Base-by-base conservation (phyloP, 2,113 vertebrate genomes). In the Seriola rivoliana region DNA sequence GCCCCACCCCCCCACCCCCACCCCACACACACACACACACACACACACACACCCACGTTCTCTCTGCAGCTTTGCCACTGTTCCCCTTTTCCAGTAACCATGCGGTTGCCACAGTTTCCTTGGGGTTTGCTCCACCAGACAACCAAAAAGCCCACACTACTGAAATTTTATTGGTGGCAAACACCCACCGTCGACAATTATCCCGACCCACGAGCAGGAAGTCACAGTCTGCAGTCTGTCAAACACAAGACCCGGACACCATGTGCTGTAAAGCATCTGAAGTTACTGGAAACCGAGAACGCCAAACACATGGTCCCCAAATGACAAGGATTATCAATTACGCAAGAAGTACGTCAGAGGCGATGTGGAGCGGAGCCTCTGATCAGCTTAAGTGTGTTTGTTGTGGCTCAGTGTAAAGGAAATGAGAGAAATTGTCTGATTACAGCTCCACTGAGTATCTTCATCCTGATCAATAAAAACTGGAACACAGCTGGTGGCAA, bases 171-270 rank as follows among this genome's bases (percentile, higher is more conserved):
- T 85, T 92, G 87, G 87, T 82, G 86, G 85, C 89, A 90, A 86
- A 90, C 93, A 84, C 92, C 89, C 90, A 92, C 93, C 59, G 50
- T 80, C 87, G 79, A 88, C 89, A 87, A 93, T 94, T 91, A 93
- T 84, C 40, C 78, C 40, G 75, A 63, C 77, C 88, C 82, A 69
- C 79, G 5, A 82, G 83, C 87, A 92, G 93, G 91, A 95, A 94
- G 91, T 91, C 78, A 81, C 46, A 32, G 66, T 71, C 80, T 63
- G 78, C 86, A 89, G 63, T 89, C 74, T 88, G 86, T 90, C 85
- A 82, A 84, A 80, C 72, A 84, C 79, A 79, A 82, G 90, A 90
- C 86, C 88, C 87, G 83, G 90, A 80, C 88, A 85, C 78, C 67
- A 85, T 94, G 94, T 93, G 80, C 87, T 83, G 85, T 75, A 83